phyloP scores from a whole-genome alignment of 2,113 vertebrate genomes.

The Elephantulus edwardii region DNA sequence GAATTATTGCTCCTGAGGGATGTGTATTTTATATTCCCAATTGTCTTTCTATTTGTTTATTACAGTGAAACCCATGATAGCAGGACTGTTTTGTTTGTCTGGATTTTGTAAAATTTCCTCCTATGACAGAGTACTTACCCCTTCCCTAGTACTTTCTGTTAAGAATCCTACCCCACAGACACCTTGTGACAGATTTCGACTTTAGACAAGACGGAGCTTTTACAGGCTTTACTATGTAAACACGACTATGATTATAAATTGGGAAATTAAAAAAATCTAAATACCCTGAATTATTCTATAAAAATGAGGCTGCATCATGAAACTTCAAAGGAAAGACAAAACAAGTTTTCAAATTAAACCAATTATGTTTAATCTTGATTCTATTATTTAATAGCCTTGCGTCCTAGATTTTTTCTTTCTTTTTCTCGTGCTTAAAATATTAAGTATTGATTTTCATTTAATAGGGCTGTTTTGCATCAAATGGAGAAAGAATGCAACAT shows the following conservation, averaged over 20 bases:
- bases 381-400: background rate
- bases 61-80: too few species aligned
- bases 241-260: background rate
- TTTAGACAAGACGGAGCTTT: too few species aligned
- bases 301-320: background rate
- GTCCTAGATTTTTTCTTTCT: background rate
- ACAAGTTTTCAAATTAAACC: background rate
- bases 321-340: background rate
- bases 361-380: background rate
- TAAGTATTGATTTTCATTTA: conserved; percentile 9
- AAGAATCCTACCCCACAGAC: too few species aligned
- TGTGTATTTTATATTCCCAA: background rate
- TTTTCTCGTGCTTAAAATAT: background rate
- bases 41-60: background rate
- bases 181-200: too few species aligned
- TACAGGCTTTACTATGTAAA: background rate
- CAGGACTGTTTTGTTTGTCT: too few species aligned
- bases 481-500: background rate
- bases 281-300: background rate
- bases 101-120: too few species aligned
- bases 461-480: background rate
- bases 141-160: too few species aligned
- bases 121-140: too few species aligned
- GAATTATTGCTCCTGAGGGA: too few species aligned
- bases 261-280: background rate